These are phyloP conservation scores for Drosophila sechellia DNA, from an alignment of 1,140 invertebrate species.

Conservation along the genomic window DNA sequence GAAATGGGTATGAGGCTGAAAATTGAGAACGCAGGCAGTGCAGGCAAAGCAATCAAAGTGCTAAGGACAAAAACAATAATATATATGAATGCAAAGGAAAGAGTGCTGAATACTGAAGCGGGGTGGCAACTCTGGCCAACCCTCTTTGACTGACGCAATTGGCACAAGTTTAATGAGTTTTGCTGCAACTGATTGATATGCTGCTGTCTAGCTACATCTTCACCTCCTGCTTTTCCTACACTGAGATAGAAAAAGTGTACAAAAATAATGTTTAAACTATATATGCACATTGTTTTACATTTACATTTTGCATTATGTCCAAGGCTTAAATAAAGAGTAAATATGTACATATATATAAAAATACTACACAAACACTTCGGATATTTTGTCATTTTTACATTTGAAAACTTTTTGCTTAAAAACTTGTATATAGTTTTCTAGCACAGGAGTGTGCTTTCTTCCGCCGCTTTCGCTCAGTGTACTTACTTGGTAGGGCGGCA, in stretches of 20 bases:
- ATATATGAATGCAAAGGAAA: slow-evolving; percentile 2
- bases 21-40: slow-evolving; percentile 25
- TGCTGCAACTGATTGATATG: slow-evolving; percentile 70
- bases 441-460: no score
- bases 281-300: no score
- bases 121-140: slow-evolving; percentile 7
- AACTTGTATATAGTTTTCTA: no score
- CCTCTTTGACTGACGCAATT: slow-evolving; percentile 64
- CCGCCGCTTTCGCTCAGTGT: slow-evolving; percentile 9
- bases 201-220: slow-evolving; percentile 17
- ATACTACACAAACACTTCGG: no score
- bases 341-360: no score
- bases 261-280: not conserved
- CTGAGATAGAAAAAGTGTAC: not conserved
- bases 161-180: slow-evolving; percentile 70
- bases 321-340: no score
- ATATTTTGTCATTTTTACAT: no score
- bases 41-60: slow-evolving; percentile 32
- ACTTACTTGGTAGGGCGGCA: slow-evolving; percentile 67
- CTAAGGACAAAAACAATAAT: slow-evolving; percentile 32
- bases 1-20: slow-evolving; percentile 6
- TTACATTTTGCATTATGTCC: no score
- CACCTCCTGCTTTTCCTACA: not conserved
- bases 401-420: no score
- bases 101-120: not conserved